These are phyloP conservation scores for Scelioninae gen. 1 DNA, from an alignment of 2,888 invertebrate genomes.

Conservation along the genomic window DNA sequence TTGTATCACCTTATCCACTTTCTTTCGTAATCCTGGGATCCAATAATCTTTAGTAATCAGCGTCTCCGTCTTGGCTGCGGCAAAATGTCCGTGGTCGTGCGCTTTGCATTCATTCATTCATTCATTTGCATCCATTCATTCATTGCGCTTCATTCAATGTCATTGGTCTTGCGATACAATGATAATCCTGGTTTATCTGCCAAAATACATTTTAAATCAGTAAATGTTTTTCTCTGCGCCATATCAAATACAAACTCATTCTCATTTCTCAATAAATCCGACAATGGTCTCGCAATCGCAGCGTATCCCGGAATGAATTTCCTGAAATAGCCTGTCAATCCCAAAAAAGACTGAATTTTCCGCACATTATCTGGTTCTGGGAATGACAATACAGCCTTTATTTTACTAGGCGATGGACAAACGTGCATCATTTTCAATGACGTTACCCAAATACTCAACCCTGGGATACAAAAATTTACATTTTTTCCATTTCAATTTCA, in stretches of 20 bases:
- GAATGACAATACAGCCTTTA: slow-evolving; percentile 6
- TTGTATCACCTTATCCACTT: background rate
- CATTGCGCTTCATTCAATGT: too few relatives aligned
- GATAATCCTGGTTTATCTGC: slow-evolving; percentile 2
- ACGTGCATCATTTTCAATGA: slow-evolving; percentile 4
- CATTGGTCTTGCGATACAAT: background rate
- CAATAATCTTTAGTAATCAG: background rate
- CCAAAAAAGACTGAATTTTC: background rate
- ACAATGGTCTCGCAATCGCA: background rate
- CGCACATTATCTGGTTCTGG: background rate
- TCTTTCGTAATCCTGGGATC: background rate
- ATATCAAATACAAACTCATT: slow-evolving; percentile 7
- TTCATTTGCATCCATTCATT: too few relatives aligned
- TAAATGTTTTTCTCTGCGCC: background rate
- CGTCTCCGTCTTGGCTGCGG: background rate
- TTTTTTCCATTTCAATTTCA: slow-evolving; percentile 13
- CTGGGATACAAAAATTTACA: slow-evolving; percentile 9
- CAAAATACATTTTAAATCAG: slow-evolving; percentile 1
- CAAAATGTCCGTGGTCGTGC: background rate
- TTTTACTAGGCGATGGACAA: slow-evolving; percentile 16
- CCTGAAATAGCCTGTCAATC: background rate
- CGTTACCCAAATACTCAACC: slow-evolving; percentile 13
- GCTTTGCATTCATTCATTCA: too few relatives aligned
- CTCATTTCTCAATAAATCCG: background rate
- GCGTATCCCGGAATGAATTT: background rate